Conservation (phyloP, 2,113 vertebrate species). For the Xiphorhynchus elegans region DNA sequence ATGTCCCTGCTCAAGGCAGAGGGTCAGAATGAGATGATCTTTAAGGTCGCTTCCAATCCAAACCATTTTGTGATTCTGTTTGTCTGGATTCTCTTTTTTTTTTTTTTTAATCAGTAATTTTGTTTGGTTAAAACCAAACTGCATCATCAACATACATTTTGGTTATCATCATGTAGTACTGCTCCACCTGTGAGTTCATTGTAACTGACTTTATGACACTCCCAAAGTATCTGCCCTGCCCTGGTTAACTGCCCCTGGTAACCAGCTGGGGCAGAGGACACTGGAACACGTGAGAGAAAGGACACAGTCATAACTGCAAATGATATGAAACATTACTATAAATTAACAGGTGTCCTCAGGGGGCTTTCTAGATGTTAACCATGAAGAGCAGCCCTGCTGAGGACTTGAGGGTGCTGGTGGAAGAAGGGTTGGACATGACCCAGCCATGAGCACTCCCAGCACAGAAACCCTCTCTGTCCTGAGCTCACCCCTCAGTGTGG, state of each 20-base stretch:
- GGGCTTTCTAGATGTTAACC: not conserved
- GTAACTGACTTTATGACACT: not conserved
- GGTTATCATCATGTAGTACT: not conserved
- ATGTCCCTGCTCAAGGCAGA: not conserved
- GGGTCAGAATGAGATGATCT: not conserved
- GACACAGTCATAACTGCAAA: not conserved
- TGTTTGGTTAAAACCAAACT: not conserved
- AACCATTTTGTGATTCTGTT: not conserved
- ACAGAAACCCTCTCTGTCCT: not conserved
- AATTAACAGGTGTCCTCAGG: not conserved
- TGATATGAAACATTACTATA: not conserved
- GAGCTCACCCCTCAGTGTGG: accelerated
- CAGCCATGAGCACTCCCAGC: not conserved
- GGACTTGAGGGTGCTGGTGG: not conserved
- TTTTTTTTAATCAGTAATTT: not conserved
- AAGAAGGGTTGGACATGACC: not conserved
- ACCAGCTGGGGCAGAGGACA: not conserved
- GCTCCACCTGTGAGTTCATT: accelerated
- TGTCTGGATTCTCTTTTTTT: not conserved
- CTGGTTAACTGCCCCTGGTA: not conserved
- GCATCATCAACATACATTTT: not conserved
- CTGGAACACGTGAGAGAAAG: not conserved
- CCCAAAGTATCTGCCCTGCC: not conserved
- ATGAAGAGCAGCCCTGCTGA: not conserved
- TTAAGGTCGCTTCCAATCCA: not conserved